Percentiles rank a stretch among this genome's conserved stretches.
Evolutionary conservation across 2,797 vertebrate genomes (phyloP).

Genomic region (Parauchenoglanis punctatus): DNA sequence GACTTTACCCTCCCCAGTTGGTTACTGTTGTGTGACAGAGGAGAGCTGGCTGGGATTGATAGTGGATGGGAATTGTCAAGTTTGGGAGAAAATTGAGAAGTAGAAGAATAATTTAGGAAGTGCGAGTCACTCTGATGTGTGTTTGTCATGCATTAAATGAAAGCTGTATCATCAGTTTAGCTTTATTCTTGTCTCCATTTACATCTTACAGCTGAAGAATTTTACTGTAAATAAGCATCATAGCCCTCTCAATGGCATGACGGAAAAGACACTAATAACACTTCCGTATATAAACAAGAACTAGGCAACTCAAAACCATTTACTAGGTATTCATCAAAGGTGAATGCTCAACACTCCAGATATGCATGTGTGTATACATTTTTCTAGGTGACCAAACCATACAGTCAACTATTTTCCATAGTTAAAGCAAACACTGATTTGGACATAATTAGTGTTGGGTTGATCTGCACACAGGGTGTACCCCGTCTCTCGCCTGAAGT

Average conservation of each 20-base stretch:
- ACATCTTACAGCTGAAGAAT: neutral
- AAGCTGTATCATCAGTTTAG: neutral
- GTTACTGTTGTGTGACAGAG: neutral
- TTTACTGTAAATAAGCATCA: constrained; percentile 97
- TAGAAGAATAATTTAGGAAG: neutral
- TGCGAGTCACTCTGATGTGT: neutral
- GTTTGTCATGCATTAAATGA: neutral
- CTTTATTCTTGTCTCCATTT: neutral
- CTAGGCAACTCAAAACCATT: neutral
- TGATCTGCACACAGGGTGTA: too few relatives aligned
- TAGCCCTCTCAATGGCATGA: constrained; percentile 96
- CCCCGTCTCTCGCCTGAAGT: too few relatives aligned
- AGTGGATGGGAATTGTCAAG: neutral
- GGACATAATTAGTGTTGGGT: neutral
- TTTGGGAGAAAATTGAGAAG: neutral
- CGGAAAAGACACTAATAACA: constrained; percentile 70
- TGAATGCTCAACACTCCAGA: neutral
- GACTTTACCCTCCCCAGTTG: neutral
- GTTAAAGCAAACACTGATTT: neutral
- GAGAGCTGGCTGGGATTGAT: neutral
- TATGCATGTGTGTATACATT: neutral
- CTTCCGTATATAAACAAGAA: neutral
- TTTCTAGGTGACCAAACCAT: neutral
- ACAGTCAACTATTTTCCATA: neutral
- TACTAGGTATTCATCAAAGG: neutral